Conservation (phyloP, 1,140 invertebrate species). For the Campoletis sonorensis region DNA sequence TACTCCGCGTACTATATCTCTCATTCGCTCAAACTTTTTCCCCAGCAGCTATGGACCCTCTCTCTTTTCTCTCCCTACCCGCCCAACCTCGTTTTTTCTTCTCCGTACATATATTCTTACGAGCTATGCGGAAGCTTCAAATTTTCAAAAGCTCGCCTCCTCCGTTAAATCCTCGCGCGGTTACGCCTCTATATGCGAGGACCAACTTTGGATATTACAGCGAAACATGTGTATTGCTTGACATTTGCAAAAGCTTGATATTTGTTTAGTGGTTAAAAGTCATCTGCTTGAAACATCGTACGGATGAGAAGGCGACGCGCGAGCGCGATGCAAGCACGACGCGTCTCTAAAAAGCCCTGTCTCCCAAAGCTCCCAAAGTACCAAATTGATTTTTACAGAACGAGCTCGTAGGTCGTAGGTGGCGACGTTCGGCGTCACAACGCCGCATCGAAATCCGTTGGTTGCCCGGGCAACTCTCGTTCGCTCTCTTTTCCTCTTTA, state of each 20-base stretch:
- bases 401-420: conserved; percentile 67
- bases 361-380: conserved; percentile 61
- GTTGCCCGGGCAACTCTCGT: conserved; percentile 71
- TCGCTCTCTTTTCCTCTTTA: conserved; percentile 42
- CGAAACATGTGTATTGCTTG: neutral
- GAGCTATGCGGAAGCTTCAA: too few relatives aligned
- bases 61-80: conserved; percentile 5
- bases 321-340: too few relatives aligned
- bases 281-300: too few relatives aligned
- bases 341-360: conserved; percentile 56
- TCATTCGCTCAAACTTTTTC: conserved; percentile 16
- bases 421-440: conserved; percentile 71
- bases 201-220: neutral
- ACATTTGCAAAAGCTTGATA: too few relatives aligned
- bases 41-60: neutral
- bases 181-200: too few relatives aligned
- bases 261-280: too few relatives aligned
- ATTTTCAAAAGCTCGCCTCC: neutral
- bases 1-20: conserved; percentile 44
- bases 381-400: conserved; percentile 76
- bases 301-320: too few relatives aligned
- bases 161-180: neutral
- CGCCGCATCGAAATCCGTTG: conserved; percentile 67
- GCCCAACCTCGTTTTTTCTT: too few relatives aligned
- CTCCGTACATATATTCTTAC: too few relatives aligned